Percentiles rank a stretch among this genome's conserved stretches.
Evolutionary conservation across 2,113 vertebrate species (phyloP).

Genomic region (Sisor rabdophorus): DNA sequence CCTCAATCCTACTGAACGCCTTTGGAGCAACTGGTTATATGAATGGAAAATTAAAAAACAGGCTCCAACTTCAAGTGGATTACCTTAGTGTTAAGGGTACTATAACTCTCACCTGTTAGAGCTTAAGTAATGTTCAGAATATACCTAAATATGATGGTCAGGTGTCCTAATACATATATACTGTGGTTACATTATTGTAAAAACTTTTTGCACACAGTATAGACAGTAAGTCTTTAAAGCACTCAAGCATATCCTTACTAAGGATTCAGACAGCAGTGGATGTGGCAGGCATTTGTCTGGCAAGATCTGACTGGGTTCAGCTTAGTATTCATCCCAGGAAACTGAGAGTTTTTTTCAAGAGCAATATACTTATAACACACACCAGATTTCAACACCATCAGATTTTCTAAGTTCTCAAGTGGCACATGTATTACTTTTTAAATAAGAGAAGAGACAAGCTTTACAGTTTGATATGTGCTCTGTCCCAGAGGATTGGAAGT

Average conservation of each 20-base stretch:
- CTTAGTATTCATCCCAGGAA: not conserved
- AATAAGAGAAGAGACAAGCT: not conserved
- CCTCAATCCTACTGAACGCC: too few species aligned
- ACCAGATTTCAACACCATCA: conserved; percentile 4
- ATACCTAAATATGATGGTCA: too few species aligned
- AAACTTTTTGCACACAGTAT: not conserved
- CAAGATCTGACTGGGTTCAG: not conserved
- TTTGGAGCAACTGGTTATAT: too few species aligned
- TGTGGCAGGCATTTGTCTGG: not conserved
- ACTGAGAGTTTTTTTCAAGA: not conserved
- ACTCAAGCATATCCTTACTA: not conserved
- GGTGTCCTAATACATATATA: not conserved
- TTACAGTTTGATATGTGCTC: not conserved
- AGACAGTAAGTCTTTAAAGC: not conserved
- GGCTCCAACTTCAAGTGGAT: too few species aligned
- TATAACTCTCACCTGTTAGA: too few species aligned
- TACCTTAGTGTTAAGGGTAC: too few species aligned
- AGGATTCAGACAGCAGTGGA: not conserved
- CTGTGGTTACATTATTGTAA: not conserved
- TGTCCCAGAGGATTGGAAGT: not conserved
- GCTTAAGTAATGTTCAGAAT: too few species aligned
- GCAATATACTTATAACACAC: not conserved
- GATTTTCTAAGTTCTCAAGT: not conserved
- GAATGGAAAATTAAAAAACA: too few species aligned
- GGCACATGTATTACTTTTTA: not conserved